Base-by-base conservation (phyloP, 2,113 vertebrate genomes). In the Gila orcuttii region DNA sequence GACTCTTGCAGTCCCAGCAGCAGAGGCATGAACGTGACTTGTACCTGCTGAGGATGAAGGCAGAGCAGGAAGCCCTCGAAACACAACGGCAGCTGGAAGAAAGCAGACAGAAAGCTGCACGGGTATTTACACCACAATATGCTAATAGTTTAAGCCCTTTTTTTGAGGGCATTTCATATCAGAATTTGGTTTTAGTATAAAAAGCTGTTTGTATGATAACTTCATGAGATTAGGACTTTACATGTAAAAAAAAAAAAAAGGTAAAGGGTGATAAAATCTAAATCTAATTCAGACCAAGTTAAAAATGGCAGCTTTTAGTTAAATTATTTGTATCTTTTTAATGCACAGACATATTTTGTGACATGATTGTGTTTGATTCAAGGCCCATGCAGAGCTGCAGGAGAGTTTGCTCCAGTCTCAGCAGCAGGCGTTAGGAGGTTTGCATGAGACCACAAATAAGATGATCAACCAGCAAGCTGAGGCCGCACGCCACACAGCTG, bases 51-150 rank as follows among this genome's bases (percentile, higher is more conserved):
- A 98, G 97, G 91, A 89, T 98, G 85, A 97, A 97, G 87, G 95
- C 97, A 0, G 97, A 99, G 66, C 95, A 96, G 90, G 97, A 99
- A 89, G 95, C 96, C n/a, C 93, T 99, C 87, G 97, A 96, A 88
- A 93, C 94, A 87, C 94, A 97, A 90, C 95, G 95, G 45, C 96
- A 98, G 3, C 89, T 98, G 89, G 97, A 98, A 79, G 96, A 98
- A 91, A 95, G 95, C 69, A 91, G 94, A 52, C 96, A 97, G 91
- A 95, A 95, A 92, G 93, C 96, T 85, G 95, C 96, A 91, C 96
- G 96, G 97, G 97, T 99, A 95, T 86, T 85, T n/a, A 21, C 55
- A 83, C 28, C 19, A 36, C 13, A 45, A 42, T 25, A 57, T 23
- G 9, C 42, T 28, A 42, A 47, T 15, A 15, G 21, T 74, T 25